These are phyloP conservation scores for Chrosomus eos DNA, from an alignment of 2,797 vertebrate genomes.

Conservation along the genomic window DNA sequence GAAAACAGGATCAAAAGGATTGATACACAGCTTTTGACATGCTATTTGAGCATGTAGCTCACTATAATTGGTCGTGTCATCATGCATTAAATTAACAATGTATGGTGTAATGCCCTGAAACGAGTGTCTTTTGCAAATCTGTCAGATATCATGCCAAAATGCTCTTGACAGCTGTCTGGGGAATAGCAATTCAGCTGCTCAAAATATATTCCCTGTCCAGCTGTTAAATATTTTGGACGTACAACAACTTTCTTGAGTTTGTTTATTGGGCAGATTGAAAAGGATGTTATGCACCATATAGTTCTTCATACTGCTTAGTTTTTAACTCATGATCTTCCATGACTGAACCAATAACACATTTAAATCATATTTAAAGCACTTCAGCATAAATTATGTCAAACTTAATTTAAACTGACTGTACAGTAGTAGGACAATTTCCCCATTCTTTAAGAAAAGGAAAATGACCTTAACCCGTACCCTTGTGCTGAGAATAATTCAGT, in stretches of 20 bases:
- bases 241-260: constrained; percentile 36
- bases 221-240: constrained; percentile 61
- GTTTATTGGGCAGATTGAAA: neutral
- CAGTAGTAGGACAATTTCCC: neutral
- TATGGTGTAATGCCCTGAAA: constrained; percentile 88
- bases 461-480: constrained; percentile 62
- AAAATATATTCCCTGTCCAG: constrained; percentile 59
- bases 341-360: neutral
- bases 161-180: constrained; percentile 83
- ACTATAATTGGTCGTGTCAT: constrained; percentile 93
- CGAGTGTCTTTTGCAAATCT: constrained; percentile 89
- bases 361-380: neutral
- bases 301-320: neutral
- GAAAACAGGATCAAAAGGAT: constrained; percentile 86
- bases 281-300: neutral
- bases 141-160: constrained; percentile 87
- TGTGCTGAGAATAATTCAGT: constrained; percentile 48
- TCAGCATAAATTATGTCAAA: neutral
- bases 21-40: constrained; percentile 96
- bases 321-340: neutral
- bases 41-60: constrained; percentile 92
- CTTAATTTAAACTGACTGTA: constrained; percentile 1
- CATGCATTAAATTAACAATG: constrained; percentile 93
- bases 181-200: constrained; percentile 73
- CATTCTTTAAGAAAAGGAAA: constrained; percentile 59